phyloP scores from a whole-genome alignment of 2,888 invertebrate species.

The Drosophila paramelanica region DNA sequence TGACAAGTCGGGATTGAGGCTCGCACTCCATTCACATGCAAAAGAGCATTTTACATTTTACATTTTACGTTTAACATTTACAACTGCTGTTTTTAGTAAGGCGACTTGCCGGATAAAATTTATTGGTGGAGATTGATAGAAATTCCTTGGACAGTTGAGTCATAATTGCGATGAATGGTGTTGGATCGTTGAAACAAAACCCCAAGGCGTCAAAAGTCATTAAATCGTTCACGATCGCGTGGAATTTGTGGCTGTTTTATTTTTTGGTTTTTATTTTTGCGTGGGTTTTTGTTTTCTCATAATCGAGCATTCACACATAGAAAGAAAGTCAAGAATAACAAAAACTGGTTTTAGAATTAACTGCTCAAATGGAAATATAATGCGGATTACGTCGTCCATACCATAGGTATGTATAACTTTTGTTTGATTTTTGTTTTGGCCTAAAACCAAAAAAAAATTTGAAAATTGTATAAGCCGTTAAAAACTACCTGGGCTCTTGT shows the following conservation, averaged over 20 bases:
- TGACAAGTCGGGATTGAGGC: slow-evolving; percentile 52
- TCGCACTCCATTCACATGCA: slow-evolving; percentile 45
- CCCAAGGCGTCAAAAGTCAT: slow-evolving; percentile 53
- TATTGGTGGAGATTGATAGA: slow-evolving; percentile 31
- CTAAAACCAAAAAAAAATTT: background rate
- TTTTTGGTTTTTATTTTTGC: slow-evolving; percentile 35
- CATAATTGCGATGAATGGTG: slow-evolving; percentile 41
- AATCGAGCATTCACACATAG: slow-evolving; percentile 61
- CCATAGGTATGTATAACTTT: background rate
- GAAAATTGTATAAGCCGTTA: slow-evolving; percentile 30
- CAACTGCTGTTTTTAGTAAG: slow-evolving; percentile 23
- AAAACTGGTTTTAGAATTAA: slow-evolving; percentile 55
- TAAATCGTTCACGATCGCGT: slow-evolving; percentile 45
- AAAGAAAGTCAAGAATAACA: slow-evolving; percentile 70
- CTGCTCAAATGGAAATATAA: slow-evolving; percentile 12
- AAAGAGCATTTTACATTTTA: slow-evolving; percentile 18
- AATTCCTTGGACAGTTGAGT: slow-evolving; percentile 39
- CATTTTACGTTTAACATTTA: slow-evolving; percentile 18
- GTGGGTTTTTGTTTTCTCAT: slow-evolving; percentile 55
- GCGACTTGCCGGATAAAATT: slow-evolving; percentile 15
- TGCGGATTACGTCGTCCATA: slow-evolving; percentile 18
- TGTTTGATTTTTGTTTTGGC: background rate
- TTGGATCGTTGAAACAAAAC: slow-evolving; percentile 50
- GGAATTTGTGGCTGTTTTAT: slow-evolving; percentile 29
- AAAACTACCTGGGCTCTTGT: background rate